These are phyloP conservation scores for Watsonalla binaria DNA, from an alignment of 2,888 invertebrate genomes.

Conservation along the genomic window DNA sequence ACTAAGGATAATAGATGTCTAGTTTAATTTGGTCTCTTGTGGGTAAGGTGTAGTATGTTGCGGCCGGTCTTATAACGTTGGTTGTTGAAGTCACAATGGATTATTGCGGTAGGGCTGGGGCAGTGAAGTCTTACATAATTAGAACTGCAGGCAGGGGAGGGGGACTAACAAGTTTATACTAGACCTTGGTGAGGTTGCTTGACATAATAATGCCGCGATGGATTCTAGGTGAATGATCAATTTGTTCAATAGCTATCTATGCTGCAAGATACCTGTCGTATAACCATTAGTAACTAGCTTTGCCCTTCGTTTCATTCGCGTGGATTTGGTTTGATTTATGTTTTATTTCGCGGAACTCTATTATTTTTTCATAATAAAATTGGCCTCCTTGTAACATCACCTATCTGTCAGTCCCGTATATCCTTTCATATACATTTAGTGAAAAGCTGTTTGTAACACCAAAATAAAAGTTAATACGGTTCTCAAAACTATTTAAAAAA, in stretches of 20 bases:
- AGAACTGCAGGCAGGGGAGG: slow-evolving; percentile 13
- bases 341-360: too few species aligned
- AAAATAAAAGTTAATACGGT: too few species aligned
- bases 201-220: slow-evolving; percentile 1
- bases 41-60: not conserved
- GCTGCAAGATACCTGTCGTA: not conserved
- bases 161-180: slow-evolving; percentile 21
- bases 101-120: slow-evolving; percentile 32
- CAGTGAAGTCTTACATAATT: slow-evolving; percentile 27
- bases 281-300: too few species aligned
- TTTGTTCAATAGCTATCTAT: not conserved
- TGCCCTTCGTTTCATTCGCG: too few species aligned
- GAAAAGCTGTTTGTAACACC: too few species aligned
- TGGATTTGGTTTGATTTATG: too few species aligned
- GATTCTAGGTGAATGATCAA: not conserved
- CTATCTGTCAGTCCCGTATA: too few species aligned
- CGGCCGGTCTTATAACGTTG: not conserved
- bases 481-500: too few species aligned
- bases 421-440: too few species aligned
- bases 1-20: not conserved
- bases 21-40: not conserved
- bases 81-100: slow-evolving; percentile 20
- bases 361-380: too few species aligned
- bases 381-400: too few species aligned
- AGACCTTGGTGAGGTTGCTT: slow-evolving; percentile 21